Conservation (phyloP, 1,140 invertebrate species). For the Eriosoma lanigerum region DNA sequence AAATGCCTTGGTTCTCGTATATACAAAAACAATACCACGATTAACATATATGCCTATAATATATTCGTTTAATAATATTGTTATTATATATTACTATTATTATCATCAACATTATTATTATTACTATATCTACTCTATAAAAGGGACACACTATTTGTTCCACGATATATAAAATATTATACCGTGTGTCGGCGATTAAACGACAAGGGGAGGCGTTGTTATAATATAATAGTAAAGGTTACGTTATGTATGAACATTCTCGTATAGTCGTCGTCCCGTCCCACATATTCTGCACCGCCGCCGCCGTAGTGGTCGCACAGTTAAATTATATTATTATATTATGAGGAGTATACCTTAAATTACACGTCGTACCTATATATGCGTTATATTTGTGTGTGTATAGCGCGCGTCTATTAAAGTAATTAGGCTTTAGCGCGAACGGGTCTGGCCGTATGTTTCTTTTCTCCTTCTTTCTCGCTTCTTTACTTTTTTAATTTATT, state of each 20-base stretch:
- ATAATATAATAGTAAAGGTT: not conserved
- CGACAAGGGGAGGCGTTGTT: slow-evolving; percentile 33
- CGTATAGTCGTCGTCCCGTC: too few relatives aligned
- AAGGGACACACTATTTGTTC: too few relatives aligned
- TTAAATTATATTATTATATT: slow-evolving; percentile 43
- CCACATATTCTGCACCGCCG: not conserved
- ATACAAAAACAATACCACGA: not conserved
- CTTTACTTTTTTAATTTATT: slow-evolving; percentile 39
- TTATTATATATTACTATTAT: not conserved
- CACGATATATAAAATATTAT: not conserved
- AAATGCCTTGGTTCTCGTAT: not conserved
- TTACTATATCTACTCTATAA: not conserved
- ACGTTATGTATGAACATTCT: not conserved
- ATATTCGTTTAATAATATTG: not conserved
- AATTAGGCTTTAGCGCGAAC: slow-evolving; percentile 48
- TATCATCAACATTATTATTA: slow-evolving; percentile 4
- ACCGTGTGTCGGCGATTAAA: slow-evolving; percentile 12
- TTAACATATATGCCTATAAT: not conserved
- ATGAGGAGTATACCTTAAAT: slow-evolving; percentile 14
- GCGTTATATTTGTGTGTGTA: not conserved
- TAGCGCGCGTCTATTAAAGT: slow-evolving; percentile 45
- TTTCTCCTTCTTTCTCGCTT: slow-evolving; percentile 20
- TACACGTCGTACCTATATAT: not conserved
- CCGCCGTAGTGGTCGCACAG: not conserved
- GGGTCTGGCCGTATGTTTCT: not conserved